Percentiles rank a stretch among this genome's conserved stretches.
These are phyloP conservation scores for Myzus persicae DNA, from an alignment of 1,140 invertebrate species.

Conservation along the genomic window DNA sequence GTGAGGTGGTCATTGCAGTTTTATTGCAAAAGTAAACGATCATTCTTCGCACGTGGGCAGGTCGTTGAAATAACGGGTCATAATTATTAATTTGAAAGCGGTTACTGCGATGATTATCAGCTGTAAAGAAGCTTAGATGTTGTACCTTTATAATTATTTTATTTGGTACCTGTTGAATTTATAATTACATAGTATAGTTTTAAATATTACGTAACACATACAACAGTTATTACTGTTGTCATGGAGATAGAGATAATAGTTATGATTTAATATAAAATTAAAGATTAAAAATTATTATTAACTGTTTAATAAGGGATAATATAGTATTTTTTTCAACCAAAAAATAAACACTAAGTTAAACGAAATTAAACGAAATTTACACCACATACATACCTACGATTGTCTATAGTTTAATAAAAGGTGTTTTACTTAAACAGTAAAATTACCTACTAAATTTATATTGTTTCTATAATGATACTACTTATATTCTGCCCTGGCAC, in stretches of 20 bases:
- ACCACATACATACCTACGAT: no score
- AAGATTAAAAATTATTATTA: background rate
- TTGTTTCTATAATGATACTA: background rate
- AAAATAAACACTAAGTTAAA: background rate
- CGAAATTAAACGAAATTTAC: background rate
- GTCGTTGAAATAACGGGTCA: background rate
- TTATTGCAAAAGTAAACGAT: background rate
- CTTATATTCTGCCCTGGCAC: no score
- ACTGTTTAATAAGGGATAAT: no score
- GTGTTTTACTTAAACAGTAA: background rate
- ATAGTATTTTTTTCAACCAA: background rate
- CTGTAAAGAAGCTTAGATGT: background rate
- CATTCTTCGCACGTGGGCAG: background rate
- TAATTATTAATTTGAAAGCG: background rate
- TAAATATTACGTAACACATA: no score
- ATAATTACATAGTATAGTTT: background rate
- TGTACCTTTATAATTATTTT: background rate
- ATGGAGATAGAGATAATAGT: background rate
- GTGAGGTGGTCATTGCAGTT: background rate
- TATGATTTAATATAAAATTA: background rate
- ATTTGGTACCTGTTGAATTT: background rate
- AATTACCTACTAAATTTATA: background rate
- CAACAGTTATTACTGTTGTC: background rate
- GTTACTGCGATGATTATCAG: background rate
- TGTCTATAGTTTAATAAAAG: background rate